These are phyloP conservation scores for Hirtodrosophila trivittata DNA, from an alignment of 2,888 invertebrate species.

Conservation along the genomic window DNA sequence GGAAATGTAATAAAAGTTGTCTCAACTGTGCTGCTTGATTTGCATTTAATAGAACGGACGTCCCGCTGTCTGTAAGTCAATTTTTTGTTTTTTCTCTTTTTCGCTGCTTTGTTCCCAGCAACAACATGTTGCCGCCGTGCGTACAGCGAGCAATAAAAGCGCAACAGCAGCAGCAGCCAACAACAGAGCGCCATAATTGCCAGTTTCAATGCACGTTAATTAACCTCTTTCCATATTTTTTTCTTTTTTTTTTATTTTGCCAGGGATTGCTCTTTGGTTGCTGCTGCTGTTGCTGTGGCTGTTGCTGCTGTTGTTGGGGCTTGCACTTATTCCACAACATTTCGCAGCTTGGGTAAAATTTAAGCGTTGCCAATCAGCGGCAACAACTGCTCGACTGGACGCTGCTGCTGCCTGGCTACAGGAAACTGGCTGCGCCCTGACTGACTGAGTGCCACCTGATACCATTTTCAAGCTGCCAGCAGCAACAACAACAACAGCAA, in stretches of 20 bases:
- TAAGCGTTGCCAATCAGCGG: constrained; percentile 70
- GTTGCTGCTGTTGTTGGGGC: constrained; percentile 19
- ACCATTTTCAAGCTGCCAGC: constrained; percentile 63
- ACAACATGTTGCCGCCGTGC: constrained; percentile 59
- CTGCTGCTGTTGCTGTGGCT: constrained; percentile 19
- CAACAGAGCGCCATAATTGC: constrained; percentile 75
- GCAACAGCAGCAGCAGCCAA: constrained; percentile 39
- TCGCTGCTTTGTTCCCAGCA: constrained; percentile 5
- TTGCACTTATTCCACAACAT: constrained; percentile 50
- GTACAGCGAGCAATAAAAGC: constrained; percentile 46
- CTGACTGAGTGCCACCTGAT: constrained; percentile 68
- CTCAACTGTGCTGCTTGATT: constrained; percentile 44
- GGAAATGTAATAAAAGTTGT: constrained; percentile 51
- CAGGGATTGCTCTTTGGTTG: constrained; percentile 36
- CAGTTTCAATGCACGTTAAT: constrained; percentile 81
- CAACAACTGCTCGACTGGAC: constrained; percentile 25
- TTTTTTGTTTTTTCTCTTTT: constrained; percentile 16
- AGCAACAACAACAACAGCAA: constrained; percentile 28
- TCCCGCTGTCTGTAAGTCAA: constrained; percentile 64
- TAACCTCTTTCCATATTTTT: constrained; percentile 79
- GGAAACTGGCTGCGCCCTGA: constrained; percentile 49
- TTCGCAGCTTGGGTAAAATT: constrained; percentile 57
- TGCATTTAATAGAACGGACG: constrained; percentile 75
- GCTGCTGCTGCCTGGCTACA: constrained; percentile 39
- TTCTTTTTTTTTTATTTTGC: constrained; percentile 11